Evolutionary conservation across 64 coral and sea anemone species (phyloP).

Genomic region (Stichodactyla mertensii): DNA sequence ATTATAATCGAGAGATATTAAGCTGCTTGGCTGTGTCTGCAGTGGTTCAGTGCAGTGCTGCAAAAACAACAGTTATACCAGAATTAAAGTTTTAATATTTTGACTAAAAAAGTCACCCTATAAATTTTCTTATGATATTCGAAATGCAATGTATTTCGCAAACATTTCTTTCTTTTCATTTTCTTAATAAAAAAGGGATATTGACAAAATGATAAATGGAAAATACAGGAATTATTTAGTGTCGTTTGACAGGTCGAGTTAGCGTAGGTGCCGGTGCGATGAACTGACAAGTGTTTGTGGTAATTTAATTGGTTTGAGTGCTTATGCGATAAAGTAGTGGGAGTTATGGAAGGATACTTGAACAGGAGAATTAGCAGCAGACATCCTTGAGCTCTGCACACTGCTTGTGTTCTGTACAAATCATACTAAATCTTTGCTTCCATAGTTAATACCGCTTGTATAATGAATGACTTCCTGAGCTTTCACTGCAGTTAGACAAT

Average conservation of each 20-base stretch:
- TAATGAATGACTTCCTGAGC: conserved; percentile 1
- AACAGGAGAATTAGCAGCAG: no score
- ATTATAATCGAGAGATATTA: neutral
- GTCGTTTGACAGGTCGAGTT: neutral
- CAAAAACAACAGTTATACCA: neutral
- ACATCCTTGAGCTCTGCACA: neutral
- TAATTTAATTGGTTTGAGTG: neutral
- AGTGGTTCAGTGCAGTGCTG: neutral
- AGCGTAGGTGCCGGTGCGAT: neutral
- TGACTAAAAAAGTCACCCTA: neutral
- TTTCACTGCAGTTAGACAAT: neutral
- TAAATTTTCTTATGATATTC: neutral
- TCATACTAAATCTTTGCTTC: neutral
- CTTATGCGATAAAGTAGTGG: neutral
- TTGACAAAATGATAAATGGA: neutral
- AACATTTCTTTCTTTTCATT: neutral
- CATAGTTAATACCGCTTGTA: neutral
- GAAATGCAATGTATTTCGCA: neutral
- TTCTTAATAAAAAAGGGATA: neutral
- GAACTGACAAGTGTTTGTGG: neutral
- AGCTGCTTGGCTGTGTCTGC: neutral
- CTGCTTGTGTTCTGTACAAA: neutral
- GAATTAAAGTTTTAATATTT: neutral
- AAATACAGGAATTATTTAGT: neutral
- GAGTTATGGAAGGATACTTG: neutral